Conservation (phyloP, 2,888 invertebrate species). For the Capitulum mitella region DNA sequence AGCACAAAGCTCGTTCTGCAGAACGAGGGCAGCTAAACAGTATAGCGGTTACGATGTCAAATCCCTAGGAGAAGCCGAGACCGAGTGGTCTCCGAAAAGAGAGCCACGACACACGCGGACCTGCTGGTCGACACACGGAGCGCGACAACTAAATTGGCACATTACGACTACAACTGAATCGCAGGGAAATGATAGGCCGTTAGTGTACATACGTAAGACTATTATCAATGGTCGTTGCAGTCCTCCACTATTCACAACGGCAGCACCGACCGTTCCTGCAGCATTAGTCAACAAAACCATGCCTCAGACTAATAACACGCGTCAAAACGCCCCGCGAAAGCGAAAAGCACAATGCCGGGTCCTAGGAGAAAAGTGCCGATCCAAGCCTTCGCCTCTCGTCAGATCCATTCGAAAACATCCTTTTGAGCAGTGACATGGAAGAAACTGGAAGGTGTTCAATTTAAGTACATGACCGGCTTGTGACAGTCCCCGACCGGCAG, state of each 20-base stretch:
- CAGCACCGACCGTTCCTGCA: neutral
- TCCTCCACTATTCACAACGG: neutral
- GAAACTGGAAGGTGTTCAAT: neutral
- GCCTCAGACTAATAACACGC: neutral
- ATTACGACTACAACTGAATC: neutral
- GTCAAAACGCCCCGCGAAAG: neutral
- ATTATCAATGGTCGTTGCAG: neutral
- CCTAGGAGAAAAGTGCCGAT: neutral
- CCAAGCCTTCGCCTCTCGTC: neutral
- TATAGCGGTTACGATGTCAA: neutral
- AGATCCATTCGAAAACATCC: neutral
- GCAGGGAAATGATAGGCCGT: neutral
- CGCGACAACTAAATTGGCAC: conserved; percentile 10
- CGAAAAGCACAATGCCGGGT: neutral
- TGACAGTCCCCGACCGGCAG: neutral
- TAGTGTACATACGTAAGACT: neutral
- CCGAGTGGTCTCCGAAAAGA: too few relatives aligned
- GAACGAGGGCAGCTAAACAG: conserved; percentile 5
- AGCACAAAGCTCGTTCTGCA: conserved; percentile 1
- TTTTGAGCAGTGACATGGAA: conserved; percentile 4
- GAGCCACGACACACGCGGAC: neutral
- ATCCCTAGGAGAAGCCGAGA: neutral
- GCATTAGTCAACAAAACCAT: neutral
- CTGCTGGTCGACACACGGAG: neutral
- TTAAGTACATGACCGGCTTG: neutral